Evolutionary conservation across 2,797 vertebrate species (phyloP), one percentile per base, ranked within the genome.

Genomic region (Muraenolepis orangiensis): DNA sequence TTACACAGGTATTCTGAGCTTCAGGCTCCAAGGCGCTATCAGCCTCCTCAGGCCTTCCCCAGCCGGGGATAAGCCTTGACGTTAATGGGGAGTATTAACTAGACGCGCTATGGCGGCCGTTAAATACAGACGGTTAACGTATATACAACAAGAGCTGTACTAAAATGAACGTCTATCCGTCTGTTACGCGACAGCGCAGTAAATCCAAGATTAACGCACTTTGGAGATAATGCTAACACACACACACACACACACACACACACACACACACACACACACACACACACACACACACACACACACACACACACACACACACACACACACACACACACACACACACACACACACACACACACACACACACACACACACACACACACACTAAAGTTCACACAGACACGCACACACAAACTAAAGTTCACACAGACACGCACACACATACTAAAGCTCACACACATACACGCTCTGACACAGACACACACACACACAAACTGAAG

Each of bases 51-150:
- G 67, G 76, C 69, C 77, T 71, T n/a, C n/a, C 32, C 68, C 76
- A 76, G 74, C 70, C 69, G 76, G 76, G 84, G 77, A 80, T 86
- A 82, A 85, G 84, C 71, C 42, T 12, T 66, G 57, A 12, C 72
- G 57, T 85, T 86, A 82, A 87, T 76, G 78, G 71, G 57, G 78
- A 78, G 82, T 81, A 87, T 88, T 85, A 87, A 78, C 66, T 51
- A 72, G 74, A 78, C 75, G 26, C 57, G n/a, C 1, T 6, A 23
- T 64, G 23, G n/a, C 26, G 57, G 26, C n/a, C 75, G 42, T 72
- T 72, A 74, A 81, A 76, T 74, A 76, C 51, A 77, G 70, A 80
- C 40, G 68, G 66, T 80, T 71, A 72, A 78, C 84, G 79, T 84
- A 87, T n/a, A n/a, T n/a, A 78, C 70, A 76, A 78, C 73, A 51